Base-by-base conservation (phyloP, 1,140 invertebrate species). In the Coptotermes formosanus region DNA sequence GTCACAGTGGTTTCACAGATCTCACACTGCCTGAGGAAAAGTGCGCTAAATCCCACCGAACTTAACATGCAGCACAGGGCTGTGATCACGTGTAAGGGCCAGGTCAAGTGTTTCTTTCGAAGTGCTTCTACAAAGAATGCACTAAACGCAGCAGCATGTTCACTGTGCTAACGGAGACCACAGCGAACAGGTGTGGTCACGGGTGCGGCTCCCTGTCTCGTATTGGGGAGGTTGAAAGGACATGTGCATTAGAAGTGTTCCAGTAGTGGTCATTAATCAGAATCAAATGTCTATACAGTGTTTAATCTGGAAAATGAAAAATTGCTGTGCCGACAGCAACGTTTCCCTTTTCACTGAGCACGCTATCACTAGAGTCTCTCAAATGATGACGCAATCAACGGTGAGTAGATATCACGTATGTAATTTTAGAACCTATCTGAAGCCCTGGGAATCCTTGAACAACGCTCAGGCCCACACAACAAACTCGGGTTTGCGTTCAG, bases 361-460 rank as follows among this genome's bases (percentile, higher is more conserved):
- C 30, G 64, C 64, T 75, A 8, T 75, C 14, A 75, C 7, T 75
- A 16, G 25, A n/a, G 30, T 75, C 64, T 75, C 64, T 75, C 64
- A 75, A 75, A 75, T 75, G 64, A 75, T 75, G 64, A 75, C 64
- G 64, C 64, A 75, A 75, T 75, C 64, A 75, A 75, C n/a, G 64
- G 64, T 30, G 64, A 75, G n/a, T 75, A 75, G 64, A 75, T 75
- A 25, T n/a, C n/a, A n/a, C n/a, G n/a, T 75, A 25, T 30, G 64
- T 75, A 30, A 75, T 75, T 75, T 75, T 3, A 25, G 19, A 75
- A 30, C 4, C 64, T 6, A 30, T 75, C 14, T 75, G 64, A 75
- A 75, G 19, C 30, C 64, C 25, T 75, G 64, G 64, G 64, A 75
- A 75, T 30, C 64, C 25, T 75, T 75, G 30, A 75, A 75, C n/a